A percentile compares a stretch with the other conserved stretches of the same genome.
Conservation (phyloP, 2,888 invertebrate species). For the Eretmocerus hayati region DNA sequence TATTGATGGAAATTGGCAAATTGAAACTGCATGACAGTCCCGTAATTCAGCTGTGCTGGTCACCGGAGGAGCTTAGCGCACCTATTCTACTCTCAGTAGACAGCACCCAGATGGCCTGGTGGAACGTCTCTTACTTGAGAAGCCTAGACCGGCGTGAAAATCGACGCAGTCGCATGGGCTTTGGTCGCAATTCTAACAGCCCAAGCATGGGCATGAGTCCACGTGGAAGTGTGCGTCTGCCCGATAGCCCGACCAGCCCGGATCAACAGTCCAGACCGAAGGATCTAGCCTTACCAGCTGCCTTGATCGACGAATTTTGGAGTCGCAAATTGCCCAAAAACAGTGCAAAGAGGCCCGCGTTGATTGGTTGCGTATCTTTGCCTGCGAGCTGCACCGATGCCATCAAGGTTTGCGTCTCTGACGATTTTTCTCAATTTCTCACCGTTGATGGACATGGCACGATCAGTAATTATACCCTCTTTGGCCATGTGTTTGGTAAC, state of each 20-base stretch:
- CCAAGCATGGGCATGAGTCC: conserved; percentile 25
- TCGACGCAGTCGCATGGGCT: conserved; percentile 31
- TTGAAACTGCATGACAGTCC: conserved; percentile 33
- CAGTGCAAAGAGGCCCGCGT: conserved; percentile 27
- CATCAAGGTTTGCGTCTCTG: conserved; percentile 38
- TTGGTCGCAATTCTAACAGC: conserved; percentile 30
- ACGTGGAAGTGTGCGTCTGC: conserved; percentile 22
- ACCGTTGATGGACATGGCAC: conserved; percentile 40
- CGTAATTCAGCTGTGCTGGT: conserved; percentile 38
- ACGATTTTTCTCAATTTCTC: conserved; percentile 41
- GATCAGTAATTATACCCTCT: conserved; percentile 33
- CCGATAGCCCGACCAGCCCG: neutral
- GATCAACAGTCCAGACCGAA: neutral
- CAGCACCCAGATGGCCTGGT: conserved; percentile 39
- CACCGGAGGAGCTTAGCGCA: conserved; percentile 27
- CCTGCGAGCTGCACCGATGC: conserved; percentile 35
- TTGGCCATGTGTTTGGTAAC: conserved; percentile 21
- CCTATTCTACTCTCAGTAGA: conserved; percentile 38
- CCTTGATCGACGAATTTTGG: conserved; percentile 32
- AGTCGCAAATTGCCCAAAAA: conserved; percentile 30
- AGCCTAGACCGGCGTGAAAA: conserved; percentile 23
- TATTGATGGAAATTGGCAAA: conserved; percentile 23
- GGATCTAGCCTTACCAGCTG: neutral
- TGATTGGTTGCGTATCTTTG: conserved; percentile 35
- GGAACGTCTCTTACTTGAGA: conserved; percentile 33